Conservation (phyloP, 2,113 vertebrate species). For the Pagrus major region DNA sequence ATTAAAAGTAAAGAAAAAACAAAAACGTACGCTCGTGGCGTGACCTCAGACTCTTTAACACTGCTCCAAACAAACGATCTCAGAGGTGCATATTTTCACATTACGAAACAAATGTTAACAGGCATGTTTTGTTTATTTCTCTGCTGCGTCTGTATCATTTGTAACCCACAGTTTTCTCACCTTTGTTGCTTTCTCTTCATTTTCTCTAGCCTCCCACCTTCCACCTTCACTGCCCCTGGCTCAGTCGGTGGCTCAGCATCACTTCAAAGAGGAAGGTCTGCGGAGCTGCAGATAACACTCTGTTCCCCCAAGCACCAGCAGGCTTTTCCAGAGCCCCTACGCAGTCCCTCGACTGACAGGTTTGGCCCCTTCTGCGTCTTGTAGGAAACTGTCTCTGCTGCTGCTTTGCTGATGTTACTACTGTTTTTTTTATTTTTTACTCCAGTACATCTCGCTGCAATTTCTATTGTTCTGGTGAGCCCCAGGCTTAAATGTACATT, state of each 20-base stretch:
- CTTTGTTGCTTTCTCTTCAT: slow-evolving; percentile 45
- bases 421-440: background rate
- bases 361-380: slow-evolving; percentile 40
- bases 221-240: slow-evolving; percentile 55
- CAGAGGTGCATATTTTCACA: background rate
- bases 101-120: background rate
- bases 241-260: slow-evolving; percentile 61
- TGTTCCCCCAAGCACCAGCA: slow-evolving; percentile 52
- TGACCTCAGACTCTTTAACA: background rate
- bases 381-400: background rate
- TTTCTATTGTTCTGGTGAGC: slow-evolving; percentile 18
- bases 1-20: slow-evolving; percentile 4
- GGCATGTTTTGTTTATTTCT: slow-evolving; percentile 14
- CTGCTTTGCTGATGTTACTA: slow-evolving; percentile 9
- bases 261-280: slow-evolving; percentile 79
- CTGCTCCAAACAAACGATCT: background rate
- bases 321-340: slow-evolving; percentile 59
- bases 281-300: slow-evolving; percentile 72
- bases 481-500: slow-evolving; percentile 23
- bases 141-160: background rate
- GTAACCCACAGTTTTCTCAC: slow-evolving; percentile 32
- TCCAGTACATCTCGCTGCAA: background rate
- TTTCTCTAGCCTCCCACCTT: slow-evolving; percentile 51
- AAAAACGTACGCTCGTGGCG: background rate
- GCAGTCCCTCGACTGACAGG: slow-evolving; percentile 48